These are phyloP conservation scores for Stenichneumon culpator DNA, from an alignment of 2,888 invertebrate species.

Conservation along the genomic window DNA sequence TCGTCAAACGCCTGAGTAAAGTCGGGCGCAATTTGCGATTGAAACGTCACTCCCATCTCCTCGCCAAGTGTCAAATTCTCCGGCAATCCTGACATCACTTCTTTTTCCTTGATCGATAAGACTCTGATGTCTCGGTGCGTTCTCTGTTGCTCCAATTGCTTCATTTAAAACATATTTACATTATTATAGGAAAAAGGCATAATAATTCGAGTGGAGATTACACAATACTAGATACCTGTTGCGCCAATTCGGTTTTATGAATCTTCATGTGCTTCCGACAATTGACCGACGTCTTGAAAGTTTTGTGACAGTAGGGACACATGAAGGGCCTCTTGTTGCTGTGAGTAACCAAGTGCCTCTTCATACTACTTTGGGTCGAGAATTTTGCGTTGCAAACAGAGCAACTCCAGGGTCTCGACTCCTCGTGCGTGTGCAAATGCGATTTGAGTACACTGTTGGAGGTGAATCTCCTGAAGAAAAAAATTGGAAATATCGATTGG, in stretches of 20 bases:
- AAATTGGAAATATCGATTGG: neutral
- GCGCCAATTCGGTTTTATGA: slow-evolving; percentile 86
- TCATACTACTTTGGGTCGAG: slow-evolving; percentile 84
- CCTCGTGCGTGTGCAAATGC: slow-evolving; percentile 86
- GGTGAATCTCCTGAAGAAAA: slow-evolving; percentile 84
- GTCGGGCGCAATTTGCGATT: slow-evolving; percentile 75
- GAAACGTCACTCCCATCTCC: slow-evolving; percentile 76
- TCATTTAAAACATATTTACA: slow-evolving; percentile 21
- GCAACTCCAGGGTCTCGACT: slow-evolving; percentile 86
- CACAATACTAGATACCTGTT: slow-evolving; percentile 77
- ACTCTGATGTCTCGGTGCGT: slow-evolving; percentile 63
- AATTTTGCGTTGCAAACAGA: slow-evolving; percentile 85
- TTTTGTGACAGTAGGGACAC: slow-evolving; percentile 84
- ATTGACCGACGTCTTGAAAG: slow-evolving; percentile 85
- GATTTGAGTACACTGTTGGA: slow-evolving; percentile 87
- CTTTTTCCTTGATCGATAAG: slow-evolving; percentile 34
- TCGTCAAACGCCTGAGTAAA: slow-evolving; percentile 77
- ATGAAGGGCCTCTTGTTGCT: slow-evolving; percentile 84
- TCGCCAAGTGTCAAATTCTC: slow-evolving; percentile 72
- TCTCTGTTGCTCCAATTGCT: slow-evolving; percentile 79
- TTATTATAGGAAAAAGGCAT: neutral
- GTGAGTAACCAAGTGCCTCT: slow-evolving; percentile 83
- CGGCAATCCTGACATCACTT: slow-evolving; percentile 62
- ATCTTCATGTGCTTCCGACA: slow-evolving; percentile 89
- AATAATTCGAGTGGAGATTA: slow-evolving; percentile 7